Base-by-base conservation (phyloP, 2,797 vertebrate genomes). In the Myripristis murdjan region DNA sequence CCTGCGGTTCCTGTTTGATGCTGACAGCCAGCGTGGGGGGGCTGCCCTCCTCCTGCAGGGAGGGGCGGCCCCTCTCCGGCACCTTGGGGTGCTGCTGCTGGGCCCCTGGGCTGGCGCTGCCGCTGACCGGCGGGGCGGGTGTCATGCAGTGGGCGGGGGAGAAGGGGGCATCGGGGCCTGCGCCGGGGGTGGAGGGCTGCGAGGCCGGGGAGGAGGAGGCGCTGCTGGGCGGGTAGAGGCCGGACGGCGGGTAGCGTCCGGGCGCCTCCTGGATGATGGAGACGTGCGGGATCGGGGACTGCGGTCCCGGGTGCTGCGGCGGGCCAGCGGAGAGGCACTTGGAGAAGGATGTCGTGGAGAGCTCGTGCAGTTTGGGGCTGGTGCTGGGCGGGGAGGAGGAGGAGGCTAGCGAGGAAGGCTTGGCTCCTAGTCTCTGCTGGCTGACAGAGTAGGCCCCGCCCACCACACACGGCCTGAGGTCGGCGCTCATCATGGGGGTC, bases 1-100 rank as follows among this genome's bases (percentile, higher is more conserved):
- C 97, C 89, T 98, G 96, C 22, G 97, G 97, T 81, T 99, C 98
- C 83, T 95, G 94, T 92, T 99, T 99, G 95, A 99, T 95, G 90
- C 89, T 96, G 93, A 98, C 95, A 62, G 96, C 89, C 85, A 95
- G 92, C 59, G 95, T 84, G 43, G 95, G 88, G 87, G 94, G 94
- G 92, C 93, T 92, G 92, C 85, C 89, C 75, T 96, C 96, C 85
- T 95, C 96, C 91, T 93, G 92, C 87, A 94, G 92, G 76, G 95
- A 73, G 6, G 77, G 86, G 87, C 83, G 92, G 65, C 93, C 92
- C 83, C 92, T 94, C 82, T 93, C 87, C 48, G 93, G 92, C 79
- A 82, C 93, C 91, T 97, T 96, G 77, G 88, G 56, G 37, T 76
- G 93, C 84, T 81, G 94, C 86, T 93, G 89, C n/a, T n/a, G n/a